Percentiles rank a stretch among this genome's conserved stretches.
phyloP scores from a whole-genome alignment of 2,797 vertebrate genomes.

The Monodelphis domestica region DNA sequence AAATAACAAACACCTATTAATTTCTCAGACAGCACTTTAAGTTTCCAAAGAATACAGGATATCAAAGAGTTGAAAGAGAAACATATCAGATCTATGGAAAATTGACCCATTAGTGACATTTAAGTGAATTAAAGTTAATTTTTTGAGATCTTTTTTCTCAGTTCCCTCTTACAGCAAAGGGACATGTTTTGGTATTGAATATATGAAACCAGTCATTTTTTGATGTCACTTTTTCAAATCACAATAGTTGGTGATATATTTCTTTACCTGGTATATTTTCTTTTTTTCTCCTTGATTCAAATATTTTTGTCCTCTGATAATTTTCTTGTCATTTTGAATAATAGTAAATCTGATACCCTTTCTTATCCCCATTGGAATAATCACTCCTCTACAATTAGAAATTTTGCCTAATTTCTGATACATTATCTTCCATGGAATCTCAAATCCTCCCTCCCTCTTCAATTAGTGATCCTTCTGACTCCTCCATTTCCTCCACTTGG shows the following conservation, averaged over 20 bases:
- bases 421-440: too few relatives aligned
- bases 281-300: not conserved
- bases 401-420: not conserved
- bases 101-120: not conserved
- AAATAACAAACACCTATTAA: conserved; percentile 29
- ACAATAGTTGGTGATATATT: not conserved
- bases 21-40: conserved; percentile 36
- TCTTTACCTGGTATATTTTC: not conserved
- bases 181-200: not conserved
- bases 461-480: not conserved
- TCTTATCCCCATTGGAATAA: not conserved
- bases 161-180: not conserved
- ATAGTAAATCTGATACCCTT: not conserved
- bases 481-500: not conserved
- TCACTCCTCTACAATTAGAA: not conserved
- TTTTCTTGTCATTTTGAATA: not conserved
- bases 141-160: not conserved
- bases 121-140: not conserved
- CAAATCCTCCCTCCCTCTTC: not conserved
- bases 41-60: conserved; percentile 37
- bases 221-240: not conserved
- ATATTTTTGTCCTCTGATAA: not conserved
- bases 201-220: rapidly evolving
- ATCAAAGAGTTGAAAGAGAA: conserved; percentile 6
- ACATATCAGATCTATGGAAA: not conserved